Base-by-base conservation (phyloP, 2,113 vertebrate genomes). In the Thryonomys swinderianus region DNA sequence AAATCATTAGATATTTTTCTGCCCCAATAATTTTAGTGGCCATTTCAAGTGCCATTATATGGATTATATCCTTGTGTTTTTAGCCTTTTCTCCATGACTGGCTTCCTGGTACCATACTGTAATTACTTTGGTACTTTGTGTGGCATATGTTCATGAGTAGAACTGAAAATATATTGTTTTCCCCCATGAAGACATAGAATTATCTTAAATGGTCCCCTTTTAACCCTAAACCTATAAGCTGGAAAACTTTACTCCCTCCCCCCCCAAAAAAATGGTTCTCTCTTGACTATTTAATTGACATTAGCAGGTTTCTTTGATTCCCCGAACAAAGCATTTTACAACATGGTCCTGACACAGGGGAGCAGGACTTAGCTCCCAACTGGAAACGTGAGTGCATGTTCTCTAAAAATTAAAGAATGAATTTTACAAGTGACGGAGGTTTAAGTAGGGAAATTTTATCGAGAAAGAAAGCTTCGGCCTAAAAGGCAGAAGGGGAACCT, bases 1-100 rank as follows among this genome's bases (percentile, higher is more conserved):
- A 95, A 85, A 64, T 83, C 62, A 55, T 78, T 88, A 79, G 59
- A 27, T 95, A 42, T 61, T 95, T 95, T 96, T 86, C 79, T 90
- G 30, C 48, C 84, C 66, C 42, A 87, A 80, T 51, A 10, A 62
- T 96, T 88, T 93, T 86, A 74, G 37, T 53, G 17, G 27, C 37
- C 48, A 6, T 73, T 78, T 84, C 3, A 3, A 55, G 16, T 90
- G 45, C 64, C 6, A 37, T 82, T 90, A 14, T 64, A 17, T 90
- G 18, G 23, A 74, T 42, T 67, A 67, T 32, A 61, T 20, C 2
- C 18, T 93, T 92, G 25, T 67, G 57, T 57, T 87, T 79, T 84
- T 74, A 53, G 16, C 40, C 9, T 12, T 89, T 86, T 92, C 61
- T 32, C 64, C 57, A 25, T 40, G 40, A 34, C 27, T 89, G 81